A percentile compares a stretch with the other conserved stretches of the same genome.
phyloP scores from a whole-genome alignment of 2,888 invertebrate species.

The Stictocephala bisonia region DNA sequence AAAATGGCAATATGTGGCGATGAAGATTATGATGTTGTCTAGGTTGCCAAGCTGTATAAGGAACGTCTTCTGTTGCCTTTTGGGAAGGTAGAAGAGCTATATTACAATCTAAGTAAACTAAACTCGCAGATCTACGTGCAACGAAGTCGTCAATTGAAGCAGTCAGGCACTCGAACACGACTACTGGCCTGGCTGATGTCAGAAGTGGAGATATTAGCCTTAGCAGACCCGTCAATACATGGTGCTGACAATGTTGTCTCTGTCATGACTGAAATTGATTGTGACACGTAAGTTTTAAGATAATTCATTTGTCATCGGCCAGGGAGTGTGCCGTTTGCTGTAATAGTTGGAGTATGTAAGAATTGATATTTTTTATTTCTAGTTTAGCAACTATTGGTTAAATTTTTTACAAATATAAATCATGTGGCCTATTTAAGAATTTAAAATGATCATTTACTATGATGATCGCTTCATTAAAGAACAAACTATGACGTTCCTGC shows the following conservation, averaged over 20 bases:
- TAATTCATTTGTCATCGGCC: too few relatives aligned
- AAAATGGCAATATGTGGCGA: too few relatives aligned
- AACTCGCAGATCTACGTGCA: slow-evolving; percentile 97
- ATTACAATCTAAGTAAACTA: slow-evolving; percentile 86
- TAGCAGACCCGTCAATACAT: slow-evolving; percentile 90
- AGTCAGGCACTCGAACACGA: slow-evolving; percentile 74
- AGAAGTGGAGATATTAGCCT: slow-evolving; percentile 76
- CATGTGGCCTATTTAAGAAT: too few relatives aligned
- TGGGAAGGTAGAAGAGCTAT: slow-evolving; percentile 89
- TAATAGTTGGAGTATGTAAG: too few relatives aligned
- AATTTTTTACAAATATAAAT: too few relatives aligned
- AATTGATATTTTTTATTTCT: too few relatives aligned
- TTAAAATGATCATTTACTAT: too few relatives aligned
- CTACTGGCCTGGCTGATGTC: slow-evolving; percentile 90
- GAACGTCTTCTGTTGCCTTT: slow-evolving; percentile 86
- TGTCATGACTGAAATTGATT: slow-evolving; percentile 84
- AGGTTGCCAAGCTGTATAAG: slow-evolving; percentile 81
- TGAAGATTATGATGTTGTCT: too few relatives aligned
- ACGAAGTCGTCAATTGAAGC: slow-evolving; percentile 80
- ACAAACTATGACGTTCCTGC: too few relatives aligned
- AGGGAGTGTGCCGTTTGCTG: too few relatives aligned
- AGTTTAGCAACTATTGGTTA: too few relatives aligned
- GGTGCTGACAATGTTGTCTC: slow-evolving; percentile 80
- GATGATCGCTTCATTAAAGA: too few relatives aligned
- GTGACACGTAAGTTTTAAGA: slow-evolving; percentile 75